Conservation (phyloP, 1,140 invertebrate species). For the Drosophila nigrodunni region DNA sequence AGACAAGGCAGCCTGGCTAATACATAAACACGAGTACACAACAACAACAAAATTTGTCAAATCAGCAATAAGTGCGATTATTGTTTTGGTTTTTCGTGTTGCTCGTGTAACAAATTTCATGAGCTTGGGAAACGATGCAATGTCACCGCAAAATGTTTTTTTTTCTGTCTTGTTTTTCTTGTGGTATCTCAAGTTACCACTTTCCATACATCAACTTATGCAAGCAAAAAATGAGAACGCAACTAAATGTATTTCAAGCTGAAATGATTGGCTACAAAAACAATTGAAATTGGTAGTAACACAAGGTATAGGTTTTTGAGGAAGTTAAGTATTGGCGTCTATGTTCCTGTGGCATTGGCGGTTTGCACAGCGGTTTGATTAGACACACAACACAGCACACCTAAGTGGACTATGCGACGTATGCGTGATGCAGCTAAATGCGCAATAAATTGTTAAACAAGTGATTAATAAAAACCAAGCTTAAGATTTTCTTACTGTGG, state of each 20-base stretch:
- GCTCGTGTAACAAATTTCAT: constrained; percentile 27
- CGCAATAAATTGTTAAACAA: constrained; percentile 15
- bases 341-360: constrained; percentile 57
- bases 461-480: neutral
- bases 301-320: constrained; percentile 9
- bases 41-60: constrained; percentile 21
- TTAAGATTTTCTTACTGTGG: too few relatives aligned
- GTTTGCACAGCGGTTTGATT: constrained; percentile 46
- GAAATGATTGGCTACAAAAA: constrained; percentile 1
- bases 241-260: neutral
- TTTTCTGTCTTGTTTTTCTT: constrained; percentile 2
- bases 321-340: constrained; percentile 10
- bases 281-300: neutral
- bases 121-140: constrained; percentile 27
- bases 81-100: too few relatives aligned
- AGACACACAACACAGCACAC: neutral
- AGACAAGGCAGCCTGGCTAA: constrained; percentile 4
- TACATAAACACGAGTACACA: neutral
- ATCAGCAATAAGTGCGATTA: constrained; percentile 22
- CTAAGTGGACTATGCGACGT: constrained; percentile 12
- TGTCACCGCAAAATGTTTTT: constrained; percentile 3
- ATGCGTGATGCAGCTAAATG: constrained; percentile 35
- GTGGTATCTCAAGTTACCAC: constrained; percentile 24
- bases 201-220: neutral
- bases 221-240: constrained; percentile 6